Conservation (phyloP, 2,888 invertebrate genomes). For the Eledona agricola region DNA sequence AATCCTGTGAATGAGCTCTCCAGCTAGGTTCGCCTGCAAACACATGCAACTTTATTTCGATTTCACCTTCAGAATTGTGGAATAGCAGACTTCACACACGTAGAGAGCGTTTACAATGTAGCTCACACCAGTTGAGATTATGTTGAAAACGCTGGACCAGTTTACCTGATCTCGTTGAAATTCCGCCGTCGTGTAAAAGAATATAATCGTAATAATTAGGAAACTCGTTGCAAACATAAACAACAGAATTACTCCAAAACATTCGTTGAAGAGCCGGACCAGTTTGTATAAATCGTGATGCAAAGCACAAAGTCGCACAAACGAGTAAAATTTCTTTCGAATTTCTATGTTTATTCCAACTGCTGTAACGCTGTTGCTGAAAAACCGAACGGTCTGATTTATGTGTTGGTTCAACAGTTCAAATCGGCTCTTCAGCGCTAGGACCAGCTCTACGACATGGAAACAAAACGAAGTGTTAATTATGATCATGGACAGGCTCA, state of each 20-base stretch:
- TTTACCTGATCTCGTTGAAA: background rate
- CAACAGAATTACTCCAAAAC: slow-evolving; percentile 13
- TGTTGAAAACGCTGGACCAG: slow-evolving; percentile 2
- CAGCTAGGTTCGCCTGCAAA: slow-evolving; percentile 7
- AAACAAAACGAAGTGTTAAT: slow-evolving; percentile 4
- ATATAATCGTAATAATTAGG: background rate
- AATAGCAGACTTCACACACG: slow-evolving; percentile 15
- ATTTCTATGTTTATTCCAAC: no score
- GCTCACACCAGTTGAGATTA: background rate
- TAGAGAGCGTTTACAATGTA: slow-evolving; percentile 6
- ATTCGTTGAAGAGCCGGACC: slow-evolving; percentile 14
- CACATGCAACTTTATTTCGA: background rate
- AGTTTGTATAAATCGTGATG: slow-evolving; percentile 19
- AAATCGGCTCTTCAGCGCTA: slow-evolving; percentile 1
- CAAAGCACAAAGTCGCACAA: slow-evolving; percentile 11
- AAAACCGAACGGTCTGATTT: background rate
- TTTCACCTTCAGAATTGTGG: slow-evolving; percentile 14
- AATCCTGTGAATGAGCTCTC: slow-evolving; percentile 46
- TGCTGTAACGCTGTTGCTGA: background rate
- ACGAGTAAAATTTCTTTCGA: background rate
- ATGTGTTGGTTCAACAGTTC: slow-evolving; percentile 6
- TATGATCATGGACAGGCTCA: background rate
- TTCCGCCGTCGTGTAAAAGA: slow-evolving; percentile 2
- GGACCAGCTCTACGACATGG: background rate
- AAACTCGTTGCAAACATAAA: slow-evolving; percentile 18